phyloP scores from a whole-genome alignment of 2,113 vertebrate genomes.

The Varanus salvator region DNA sequence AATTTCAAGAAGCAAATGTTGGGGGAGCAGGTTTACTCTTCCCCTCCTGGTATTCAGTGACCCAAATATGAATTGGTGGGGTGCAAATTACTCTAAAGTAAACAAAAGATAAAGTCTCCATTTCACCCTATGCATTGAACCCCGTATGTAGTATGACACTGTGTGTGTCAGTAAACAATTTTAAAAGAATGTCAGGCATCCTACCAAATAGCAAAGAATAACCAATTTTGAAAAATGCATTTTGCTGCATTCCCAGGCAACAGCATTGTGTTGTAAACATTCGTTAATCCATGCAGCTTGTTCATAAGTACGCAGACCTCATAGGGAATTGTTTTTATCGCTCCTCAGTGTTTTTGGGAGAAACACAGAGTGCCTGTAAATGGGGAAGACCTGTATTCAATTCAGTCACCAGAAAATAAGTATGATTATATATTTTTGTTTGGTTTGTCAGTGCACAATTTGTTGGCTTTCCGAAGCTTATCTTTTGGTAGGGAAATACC shows the following conservation, averaged over 20 bases:
- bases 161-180: background rate
- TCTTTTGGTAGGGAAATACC: constrained; percentile 2
- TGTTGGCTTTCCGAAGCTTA: constrained; percentile 1
- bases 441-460: constrained; percentile 30
- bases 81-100: too few relatives aligned
- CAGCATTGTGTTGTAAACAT: background rate
- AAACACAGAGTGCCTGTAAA: background rate
- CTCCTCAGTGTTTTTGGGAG: background rate
- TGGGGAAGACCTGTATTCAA: background rate
- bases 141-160: too few relatives aligned
- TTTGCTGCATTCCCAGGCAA: background rate
- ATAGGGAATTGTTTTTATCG: background rate
- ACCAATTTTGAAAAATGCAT: background rate
- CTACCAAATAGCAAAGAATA: background rate
- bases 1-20: too few relatives aligned
- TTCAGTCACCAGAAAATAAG: background rate
- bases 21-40: too few relatives aligned
- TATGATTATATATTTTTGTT: background rate
- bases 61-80: too few relatives aligned
- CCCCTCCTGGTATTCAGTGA: too few relatives aligned
- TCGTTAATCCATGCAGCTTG: background rate
- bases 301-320: background rate
- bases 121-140: too few relatives aligned
- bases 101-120: too few relatives aligned
- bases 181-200: background rate